phyloP scores from a whole-genome alignment of 2,888 invertebrate genomes.

The Amphipyra tragopoginis region DNA sequence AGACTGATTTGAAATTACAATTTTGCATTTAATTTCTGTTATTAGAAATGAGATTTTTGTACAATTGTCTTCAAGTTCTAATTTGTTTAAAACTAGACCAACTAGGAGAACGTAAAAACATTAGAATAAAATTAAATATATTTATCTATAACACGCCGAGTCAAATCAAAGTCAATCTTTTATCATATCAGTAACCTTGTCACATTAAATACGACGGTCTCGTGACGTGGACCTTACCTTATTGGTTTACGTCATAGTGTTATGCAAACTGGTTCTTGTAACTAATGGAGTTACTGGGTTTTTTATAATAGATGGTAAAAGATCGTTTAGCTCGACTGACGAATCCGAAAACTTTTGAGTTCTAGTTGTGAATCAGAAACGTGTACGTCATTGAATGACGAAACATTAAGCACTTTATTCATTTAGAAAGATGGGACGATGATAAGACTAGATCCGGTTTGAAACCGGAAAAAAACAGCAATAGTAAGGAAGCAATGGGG shows the following conservation, averaged over 20 bases:
- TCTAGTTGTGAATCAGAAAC: constrained; percentile 26
- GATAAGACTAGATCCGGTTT: constrained; percentile 23
- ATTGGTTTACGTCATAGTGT: constrained; percentile 57
- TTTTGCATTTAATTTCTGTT: not conserved
- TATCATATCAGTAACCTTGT: constrained; percentile 67
- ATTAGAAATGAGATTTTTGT: no score
- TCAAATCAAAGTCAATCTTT: constrained; percentile 73
- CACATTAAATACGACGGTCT: constrained; percentile 48
- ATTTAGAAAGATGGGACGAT: not conserved
- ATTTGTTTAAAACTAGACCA: not conserved
- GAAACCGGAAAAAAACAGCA: constrained; percentile 7
- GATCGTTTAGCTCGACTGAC: constrained; percentile 21
- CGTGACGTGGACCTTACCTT: constrained; percentile 59
- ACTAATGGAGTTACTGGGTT: constrained; percentile 26
- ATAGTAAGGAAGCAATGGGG: not conserved
- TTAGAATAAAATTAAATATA: constrained; percentile 6
- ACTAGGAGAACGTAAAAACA: not conserved
- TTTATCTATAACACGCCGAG: constrained; percentile 60
- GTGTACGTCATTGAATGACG: constrained; percentile 14
- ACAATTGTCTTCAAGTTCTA: not conserved
- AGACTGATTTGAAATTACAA: constrained; percentile 18
- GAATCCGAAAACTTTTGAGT: constrained; percentile 6
- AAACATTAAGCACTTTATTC: constrained; percentile 12
- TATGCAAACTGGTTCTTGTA: constrained; percentile 50
- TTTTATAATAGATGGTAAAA: constrained; percentile 29